Conservation (phyloP, 2,113 vertebrate genomes). For the Percina caprodes region DNA sequence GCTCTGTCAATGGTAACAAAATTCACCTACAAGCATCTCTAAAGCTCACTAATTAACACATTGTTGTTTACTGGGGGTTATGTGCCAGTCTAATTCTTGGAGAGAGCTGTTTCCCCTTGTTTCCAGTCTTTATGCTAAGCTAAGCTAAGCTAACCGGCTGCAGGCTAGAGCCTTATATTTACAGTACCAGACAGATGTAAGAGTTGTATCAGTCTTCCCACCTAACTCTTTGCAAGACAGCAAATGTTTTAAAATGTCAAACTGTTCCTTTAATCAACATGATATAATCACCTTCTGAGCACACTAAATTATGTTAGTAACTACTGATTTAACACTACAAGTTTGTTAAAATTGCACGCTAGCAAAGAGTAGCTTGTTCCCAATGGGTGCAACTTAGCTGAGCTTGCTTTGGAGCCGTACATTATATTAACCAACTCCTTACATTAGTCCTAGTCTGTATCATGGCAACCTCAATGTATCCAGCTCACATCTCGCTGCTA, state of each 20-base stretch:
- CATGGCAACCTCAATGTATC: slow-evolving; percentile 27
- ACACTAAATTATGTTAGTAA: background rate
- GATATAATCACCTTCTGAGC: background rate
- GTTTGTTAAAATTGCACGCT: background rate
- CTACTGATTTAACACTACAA: background rate
- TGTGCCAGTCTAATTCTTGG: background rate
- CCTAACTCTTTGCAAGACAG: background rate
- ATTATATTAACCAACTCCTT: slow-evolving; percentile 34
- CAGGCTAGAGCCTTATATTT: background rate
- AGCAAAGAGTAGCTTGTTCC: background rate
- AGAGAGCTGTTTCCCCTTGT: background rate
- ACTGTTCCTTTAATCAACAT: background rate
- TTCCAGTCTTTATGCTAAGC: background rate
- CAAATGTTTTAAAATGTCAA: background rate
- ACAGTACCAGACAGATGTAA: background rate
- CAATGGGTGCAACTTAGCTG: background rate
- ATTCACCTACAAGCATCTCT: background rate
- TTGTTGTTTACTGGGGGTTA: background rate
- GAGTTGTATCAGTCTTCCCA: background rate
- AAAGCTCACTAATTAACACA: background rate
- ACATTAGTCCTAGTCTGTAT: background rate
- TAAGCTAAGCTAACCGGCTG: background rate
- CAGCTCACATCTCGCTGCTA: slow-evolving; percentile 53
- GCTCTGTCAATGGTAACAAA: background rate
- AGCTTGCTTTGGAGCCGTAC: slow-evolving; percentile 16